phyloP scores from a whole-genome alignment of 1,140 invertebrate genomes.

The Arion vulgaris region DNA sequence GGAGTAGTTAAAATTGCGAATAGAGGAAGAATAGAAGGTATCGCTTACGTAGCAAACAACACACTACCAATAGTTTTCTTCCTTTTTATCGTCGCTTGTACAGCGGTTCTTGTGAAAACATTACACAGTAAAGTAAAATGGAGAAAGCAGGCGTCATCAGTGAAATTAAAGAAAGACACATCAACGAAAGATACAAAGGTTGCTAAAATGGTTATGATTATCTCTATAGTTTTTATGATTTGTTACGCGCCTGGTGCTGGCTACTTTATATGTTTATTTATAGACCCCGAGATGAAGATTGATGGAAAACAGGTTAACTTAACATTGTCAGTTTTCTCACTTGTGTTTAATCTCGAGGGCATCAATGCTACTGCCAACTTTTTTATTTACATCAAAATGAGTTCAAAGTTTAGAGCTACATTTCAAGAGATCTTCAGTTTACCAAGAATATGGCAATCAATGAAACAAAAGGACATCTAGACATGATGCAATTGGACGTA shows the following conservation, averaged over 20 bases:
- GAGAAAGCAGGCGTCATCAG: neutral
- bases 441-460: too few species aligned
- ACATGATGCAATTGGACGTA: too few species aligned
- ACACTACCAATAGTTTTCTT: neutral
- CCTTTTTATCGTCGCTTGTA: neutral
- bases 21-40: neutral
- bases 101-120: neutral
- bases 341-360: neutral
- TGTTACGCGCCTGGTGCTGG: neutral
- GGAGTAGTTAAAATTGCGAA: neutral
- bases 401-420: neutral
- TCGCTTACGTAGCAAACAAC: neutral
- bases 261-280: neutral
- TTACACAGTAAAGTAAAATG: neutral
- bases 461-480: too few species aligned
- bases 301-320: neutral
- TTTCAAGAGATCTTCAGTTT: neutral
- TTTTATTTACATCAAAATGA: neutral
- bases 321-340: neutral
- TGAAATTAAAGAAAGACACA: neutral
- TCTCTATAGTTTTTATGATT: slow-evolving; percentile 1
- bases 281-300: slow-evolving; percentile 9
- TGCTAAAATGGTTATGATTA: neutral
- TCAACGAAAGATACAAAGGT: neutral
- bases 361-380: neutral